Evolutionary conservation across 2,113 vertebrate species (phyloP).

Genomic region (Platichthys flesus): DNA sequence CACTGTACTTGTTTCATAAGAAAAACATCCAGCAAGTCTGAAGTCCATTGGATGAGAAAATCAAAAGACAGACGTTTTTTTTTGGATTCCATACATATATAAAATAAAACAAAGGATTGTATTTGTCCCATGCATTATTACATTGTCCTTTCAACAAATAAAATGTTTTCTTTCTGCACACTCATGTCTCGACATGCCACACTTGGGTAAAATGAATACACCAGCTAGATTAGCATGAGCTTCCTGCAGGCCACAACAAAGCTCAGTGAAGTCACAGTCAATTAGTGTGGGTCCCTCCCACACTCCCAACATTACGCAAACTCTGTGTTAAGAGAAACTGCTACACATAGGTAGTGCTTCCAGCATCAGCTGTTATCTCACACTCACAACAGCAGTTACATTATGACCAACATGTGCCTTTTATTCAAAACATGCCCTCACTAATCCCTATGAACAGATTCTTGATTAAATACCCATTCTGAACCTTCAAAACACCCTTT

Average conservation of each 20-base stretch:
- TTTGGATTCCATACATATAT: neutral
- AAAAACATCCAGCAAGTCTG: too few relatives aligned
- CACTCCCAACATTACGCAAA: constrained; percentile 12
- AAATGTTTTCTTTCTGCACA: too few relatives aligned
- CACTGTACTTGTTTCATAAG: neutral
- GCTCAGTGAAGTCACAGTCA: constrained; percentile 19
- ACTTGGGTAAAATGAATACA: too few relatives aligned
- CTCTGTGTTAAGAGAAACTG: neutral
- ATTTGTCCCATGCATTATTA: neutral
- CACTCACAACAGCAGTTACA: neutral
- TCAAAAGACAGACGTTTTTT: neutral
- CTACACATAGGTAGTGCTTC: neutral
- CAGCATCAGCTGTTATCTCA: neutral
- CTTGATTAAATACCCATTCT: neutral
- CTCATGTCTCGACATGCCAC: too few relatives aligned
- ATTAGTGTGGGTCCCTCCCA: neutral
- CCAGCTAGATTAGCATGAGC: neutral
- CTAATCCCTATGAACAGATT: neutral
- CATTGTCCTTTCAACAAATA: too few relatives aligned
- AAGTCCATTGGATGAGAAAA: neutral
- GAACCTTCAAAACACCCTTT: constrained; percentile 5
- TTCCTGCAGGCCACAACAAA: constrained; percentile 24
- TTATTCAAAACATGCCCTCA: neutral
- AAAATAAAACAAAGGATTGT: neutral
- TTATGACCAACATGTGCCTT: constrained; percentile 6